Conservation (phyloP, 2,797 vertebrate species). For the Poeciliopsis presidionis region DNA sequence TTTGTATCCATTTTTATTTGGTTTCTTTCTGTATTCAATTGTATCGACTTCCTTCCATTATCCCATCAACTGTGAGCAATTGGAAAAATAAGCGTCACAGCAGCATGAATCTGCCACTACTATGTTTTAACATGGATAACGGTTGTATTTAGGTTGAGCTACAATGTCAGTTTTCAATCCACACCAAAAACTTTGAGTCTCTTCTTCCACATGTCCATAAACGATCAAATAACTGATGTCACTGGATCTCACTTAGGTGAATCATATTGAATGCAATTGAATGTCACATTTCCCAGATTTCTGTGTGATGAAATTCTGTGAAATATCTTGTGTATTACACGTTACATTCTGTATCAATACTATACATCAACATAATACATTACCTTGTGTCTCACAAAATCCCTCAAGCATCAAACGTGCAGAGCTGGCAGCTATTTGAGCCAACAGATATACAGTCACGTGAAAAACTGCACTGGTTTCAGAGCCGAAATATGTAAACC, state of each 20-base stretch:
- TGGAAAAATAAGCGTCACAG: background rate
- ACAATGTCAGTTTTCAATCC: background rate
- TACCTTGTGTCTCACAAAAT: background rate
- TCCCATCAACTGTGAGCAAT: background rate
- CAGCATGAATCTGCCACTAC: background rate
- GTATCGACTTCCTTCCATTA: background rate
- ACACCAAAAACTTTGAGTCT: background rate
- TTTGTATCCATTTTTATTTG: background rate
- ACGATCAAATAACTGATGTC: background rate
- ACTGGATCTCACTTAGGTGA: background rate
- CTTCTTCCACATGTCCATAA: background rate
- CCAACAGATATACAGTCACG: constrained; percentile 34
- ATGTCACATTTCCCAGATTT: background rate
- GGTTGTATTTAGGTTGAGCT: background rate
- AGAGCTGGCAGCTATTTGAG: constrained; percentile 34
- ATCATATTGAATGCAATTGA: background rate
- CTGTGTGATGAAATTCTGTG: background rate
- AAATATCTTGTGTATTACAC: too few relatives aligned
- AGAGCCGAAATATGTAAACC: constrained; percentile 45
- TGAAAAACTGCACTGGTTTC: constrained; percentile 26
- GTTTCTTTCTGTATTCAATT: background rate
- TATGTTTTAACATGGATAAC: background rate
- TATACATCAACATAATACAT: background rate
- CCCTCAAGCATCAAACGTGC: constrained; percentile 23
- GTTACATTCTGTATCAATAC: too few relatives aligned